Conservation (phyloP, 2,797 vertebrate genomes). For the Phalanger gymnotis region DNA sequence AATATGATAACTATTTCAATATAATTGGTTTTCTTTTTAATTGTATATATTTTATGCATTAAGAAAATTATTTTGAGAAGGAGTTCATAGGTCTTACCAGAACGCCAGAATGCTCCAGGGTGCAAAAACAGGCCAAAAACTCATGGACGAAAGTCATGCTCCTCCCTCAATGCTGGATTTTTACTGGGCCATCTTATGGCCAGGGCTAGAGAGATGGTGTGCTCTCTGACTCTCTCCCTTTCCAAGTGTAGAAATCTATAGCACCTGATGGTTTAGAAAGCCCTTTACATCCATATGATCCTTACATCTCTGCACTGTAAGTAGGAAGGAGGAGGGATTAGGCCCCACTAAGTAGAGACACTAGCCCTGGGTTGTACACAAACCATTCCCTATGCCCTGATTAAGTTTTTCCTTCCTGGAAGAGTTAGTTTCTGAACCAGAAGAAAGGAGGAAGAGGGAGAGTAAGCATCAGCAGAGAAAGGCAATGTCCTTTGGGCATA, state of each 20-base stretch:
- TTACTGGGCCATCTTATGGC: slow-evolving; percentile 1
- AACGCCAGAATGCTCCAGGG: background rate
- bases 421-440: slow-evolving; percentile 44
- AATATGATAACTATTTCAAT: background rate
- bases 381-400: slow-evolving; percentile 52
- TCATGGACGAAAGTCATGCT: background rate
- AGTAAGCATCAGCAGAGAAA: slow-evolving; percentile 32
- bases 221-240: too few relatives aligned
- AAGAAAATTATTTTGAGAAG: background rate
- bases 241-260: background rate
- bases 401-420: slow-evolving; percentile 40
- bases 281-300: background rate
- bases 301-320: background rate
- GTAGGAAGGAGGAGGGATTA: background rate
- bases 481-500: background rate
- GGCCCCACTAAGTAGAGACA: slow-evolving; percentile 28
- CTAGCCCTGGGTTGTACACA: slow-evolving; percentile 34
- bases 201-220: background rate
- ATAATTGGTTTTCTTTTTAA: background rate
- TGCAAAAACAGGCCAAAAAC: background rate
- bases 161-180: background rate
- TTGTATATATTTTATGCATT: background rate
- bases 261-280: background rate
- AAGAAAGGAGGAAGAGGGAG: slow-evolving; percentile 24
- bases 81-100: background rate